Evolutionary conservation across 2,797 vertebrate genomes (phyloP).

Genomic region (Chiroxiphia lanceolata): DNA sequence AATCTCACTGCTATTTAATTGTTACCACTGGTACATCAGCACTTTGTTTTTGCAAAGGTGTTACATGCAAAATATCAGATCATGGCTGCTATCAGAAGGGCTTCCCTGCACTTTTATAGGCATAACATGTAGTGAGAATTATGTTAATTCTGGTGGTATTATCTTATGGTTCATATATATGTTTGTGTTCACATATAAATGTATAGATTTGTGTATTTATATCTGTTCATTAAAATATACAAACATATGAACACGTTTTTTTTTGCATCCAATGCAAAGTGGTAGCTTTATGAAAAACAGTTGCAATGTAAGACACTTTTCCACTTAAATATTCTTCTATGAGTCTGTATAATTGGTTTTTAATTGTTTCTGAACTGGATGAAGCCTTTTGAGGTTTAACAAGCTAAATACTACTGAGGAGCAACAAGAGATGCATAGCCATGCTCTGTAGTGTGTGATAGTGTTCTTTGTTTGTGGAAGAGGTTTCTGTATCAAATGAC

Average conservation of each 20-base stretch:
- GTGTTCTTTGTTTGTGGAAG: neutral
- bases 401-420: neutral
- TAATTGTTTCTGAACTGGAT: neutral
- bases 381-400: neutral
- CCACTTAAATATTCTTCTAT: neutral
- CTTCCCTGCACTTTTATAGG: slow-evolving; percentile 22
- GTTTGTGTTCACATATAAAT: neutral
- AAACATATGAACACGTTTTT: neutral
- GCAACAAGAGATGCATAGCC: neutral
- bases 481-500: slow-evolving; percentile 15
- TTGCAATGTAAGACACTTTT: neutral
- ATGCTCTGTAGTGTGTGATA: neutral
- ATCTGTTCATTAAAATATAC: neutral
- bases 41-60: neutral
- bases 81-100: neutral
- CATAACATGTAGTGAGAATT: neutral
- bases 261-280: neutral
- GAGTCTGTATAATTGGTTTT: neutral
- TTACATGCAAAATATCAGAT: neutral
- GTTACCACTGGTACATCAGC: neutral
- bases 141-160: neutral
- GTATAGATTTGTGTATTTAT: neutral
- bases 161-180: neutral
- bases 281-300: neutral
- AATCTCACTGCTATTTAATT: neutral